A percentile compares a stretch with the other conserved stretches of the same genome.
Conservation (phyloP, 2,888 invertebrate species). For the Caprella mutica region DNA sequence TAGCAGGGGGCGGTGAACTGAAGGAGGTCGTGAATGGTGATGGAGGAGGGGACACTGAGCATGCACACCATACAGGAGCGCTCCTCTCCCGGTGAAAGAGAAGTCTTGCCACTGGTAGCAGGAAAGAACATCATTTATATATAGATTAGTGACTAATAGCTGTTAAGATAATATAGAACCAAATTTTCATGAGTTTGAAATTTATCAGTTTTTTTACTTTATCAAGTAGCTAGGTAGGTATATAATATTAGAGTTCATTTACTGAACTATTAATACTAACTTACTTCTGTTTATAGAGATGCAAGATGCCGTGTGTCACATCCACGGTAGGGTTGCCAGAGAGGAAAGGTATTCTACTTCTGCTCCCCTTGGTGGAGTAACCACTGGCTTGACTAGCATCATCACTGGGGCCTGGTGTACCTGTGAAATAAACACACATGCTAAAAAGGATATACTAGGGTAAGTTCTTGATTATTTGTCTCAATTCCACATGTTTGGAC, state of each 20-base stretch:
- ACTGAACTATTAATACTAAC: too few species aligned
- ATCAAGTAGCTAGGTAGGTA: too few species aligned
- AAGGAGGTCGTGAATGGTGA: conserved; percentile 84
- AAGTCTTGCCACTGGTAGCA: conserved; percentile 56
- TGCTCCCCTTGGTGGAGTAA: conserved; percentile 39
- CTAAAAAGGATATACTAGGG: too few species aligned
- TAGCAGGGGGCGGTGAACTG: conserved; percentile 90
- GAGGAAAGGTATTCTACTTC: conserved; percentile 56
- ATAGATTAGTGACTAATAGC: too few species aligned
- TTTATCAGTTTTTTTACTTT: too few species aligned
- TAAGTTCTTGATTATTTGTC: too few species aligned
- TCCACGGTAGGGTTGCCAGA: conserved; percentile 96
- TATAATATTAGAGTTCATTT: too few species aligned
- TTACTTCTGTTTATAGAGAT: conserved; percentile 94
- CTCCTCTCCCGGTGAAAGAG: conserved; percentile 53
- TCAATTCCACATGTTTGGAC: too few species aligned
- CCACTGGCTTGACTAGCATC: conserved; percentile 35
- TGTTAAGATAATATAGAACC: too few species aligned
- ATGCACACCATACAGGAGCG: conserved; percentile 75
- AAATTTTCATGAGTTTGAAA: too few species aligned
- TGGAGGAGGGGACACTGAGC: conserved; percentile 74
- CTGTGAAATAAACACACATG: conserved; percentile 11
- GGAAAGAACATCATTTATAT: too few species aligned
- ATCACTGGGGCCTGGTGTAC: conserved; percentile 37
- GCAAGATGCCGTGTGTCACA: conserved; percentile 89